These are phyloP conservation scores for Apamea epomidion DNA, from an alignment of 2,888 invertebrate species.

Conservation along the genomic window DNA sequence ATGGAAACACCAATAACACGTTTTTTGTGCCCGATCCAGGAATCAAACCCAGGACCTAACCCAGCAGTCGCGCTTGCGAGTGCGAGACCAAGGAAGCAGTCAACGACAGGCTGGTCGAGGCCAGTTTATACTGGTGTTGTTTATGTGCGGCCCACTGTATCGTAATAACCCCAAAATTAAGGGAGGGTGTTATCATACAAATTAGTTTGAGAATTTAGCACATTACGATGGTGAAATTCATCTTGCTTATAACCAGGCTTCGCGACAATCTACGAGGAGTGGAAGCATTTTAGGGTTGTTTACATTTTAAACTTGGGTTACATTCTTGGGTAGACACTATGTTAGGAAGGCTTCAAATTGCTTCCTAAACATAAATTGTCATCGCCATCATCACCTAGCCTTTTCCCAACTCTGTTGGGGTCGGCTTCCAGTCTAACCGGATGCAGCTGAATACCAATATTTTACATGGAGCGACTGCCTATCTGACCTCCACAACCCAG, in stretches of 20 bases:
- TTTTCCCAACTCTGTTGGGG: not conserved
- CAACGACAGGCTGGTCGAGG: not conserved
- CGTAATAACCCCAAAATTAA: constrained; percentile 35
- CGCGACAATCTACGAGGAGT: constrained; percentile 11
- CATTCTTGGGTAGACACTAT: not conserved
- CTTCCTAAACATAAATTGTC: not conserved
- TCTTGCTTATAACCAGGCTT: constrained; percentile 34
- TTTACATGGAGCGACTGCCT: not conserved
- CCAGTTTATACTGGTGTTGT: not conserved
- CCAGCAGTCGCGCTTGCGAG: too few relatives aligned
- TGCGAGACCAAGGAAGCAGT: too few relatives aligned
- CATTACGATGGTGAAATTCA: constrained; percentile 51
- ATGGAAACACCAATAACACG: too few relatives aligned
- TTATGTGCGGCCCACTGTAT: not conserved
- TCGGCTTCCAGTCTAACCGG: not conserved
- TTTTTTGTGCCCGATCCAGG: too few relatives aligned
- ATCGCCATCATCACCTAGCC: not conserved
- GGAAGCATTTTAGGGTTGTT: constrained; percentile 42
- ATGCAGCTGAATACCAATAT: not conserved
- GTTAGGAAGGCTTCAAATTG: not conserved
- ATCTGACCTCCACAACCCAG: not conserved
- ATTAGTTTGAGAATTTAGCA: constrained; percentile 61
- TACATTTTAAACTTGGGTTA: constrained; percentile 21
- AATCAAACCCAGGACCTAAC: too few relatives aligned
- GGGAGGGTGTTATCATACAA: constrained; percentile 54